phyloP scores from a whole-genome alignment of 2,113 vertebrate species.

The Paramormyrops kingsleyae region DNA sequence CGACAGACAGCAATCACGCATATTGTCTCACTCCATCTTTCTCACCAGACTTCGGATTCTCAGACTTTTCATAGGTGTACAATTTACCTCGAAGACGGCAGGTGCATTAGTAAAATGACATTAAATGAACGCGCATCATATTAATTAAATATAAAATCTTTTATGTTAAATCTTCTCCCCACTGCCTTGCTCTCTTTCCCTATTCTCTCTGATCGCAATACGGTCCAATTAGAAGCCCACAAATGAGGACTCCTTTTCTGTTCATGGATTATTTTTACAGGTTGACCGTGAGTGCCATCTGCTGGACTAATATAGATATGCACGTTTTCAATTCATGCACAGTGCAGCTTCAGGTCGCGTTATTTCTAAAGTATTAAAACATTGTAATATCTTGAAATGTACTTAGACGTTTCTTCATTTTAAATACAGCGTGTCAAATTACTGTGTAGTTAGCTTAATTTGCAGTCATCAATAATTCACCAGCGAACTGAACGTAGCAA shows the following conservation, averaged over 20 bases:
- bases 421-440: not conserved
- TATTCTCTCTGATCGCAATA: no score
- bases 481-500: not conserved
- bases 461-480: not conserved
- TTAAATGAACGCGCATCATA: no score
- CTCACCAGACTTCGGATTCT: not conserved
- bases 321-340: not conserved
- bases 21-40: not conserved
- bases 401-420: not conserved
- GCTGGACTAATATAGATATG: constrained; percentile 22
- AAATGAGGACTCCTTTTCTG: not conserved
- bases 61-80: not conserved
- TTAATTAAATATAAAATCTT: not conserved
- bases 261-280: constrained; percentile 12
- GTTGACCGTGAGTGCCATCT: constrained; percentile 32
- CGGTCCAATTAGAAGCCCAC: no score
- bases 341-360: not conserved
- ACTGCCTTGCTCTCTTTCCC: not conserved
- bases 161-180: not conserved
- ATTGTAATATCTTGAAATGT: not conserved
- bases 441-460: not conserved
- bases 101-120: not conserved
- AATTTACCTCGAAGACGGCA: not conserved
- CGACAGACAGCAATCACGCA: not conserved
- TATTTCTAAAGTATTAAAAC: not conserved